Conservation (phyloP, 2,113 vertebrate species). For the Loxodonta africana region DNA sequence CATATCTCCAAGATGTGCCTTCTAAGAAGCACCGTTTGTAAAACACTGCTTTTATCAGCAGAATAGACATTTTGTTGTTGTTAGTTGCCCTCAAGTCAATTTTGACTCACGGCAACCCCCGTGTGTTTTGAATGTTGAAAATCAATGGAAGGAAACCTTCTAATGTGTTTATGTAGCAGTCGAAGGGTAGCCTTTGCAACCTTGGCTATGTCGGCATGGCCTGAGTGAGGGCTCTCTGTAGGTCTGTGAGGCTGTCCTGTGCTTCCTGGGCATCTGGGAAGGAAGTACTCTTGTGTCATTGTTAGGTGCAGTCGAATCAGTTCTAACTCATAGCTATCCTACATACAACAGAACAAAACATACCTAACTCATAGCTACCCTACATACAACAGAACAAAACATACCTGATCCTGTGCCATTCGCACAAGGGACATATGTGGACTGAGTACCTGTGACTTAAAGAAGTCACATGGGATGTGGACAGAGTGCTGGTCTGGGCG, state of each 20-base stretch:
- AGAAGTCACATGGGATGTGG: background rate
- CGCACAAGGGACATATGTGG: background rate
- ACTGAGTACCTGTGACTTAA: background rate
- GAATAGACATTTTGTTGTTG: background rate
- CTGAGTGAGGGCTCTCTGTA: background rate
- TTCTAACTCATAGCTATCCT: no score
- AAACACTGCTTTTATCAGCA: background rate
- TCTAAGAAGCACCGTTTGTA: slow-evolving; percentile 20
- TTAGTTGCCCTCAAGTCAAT: background rate
- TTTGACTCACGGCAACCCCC: background rate
- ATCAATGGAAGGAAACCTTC: background rate
- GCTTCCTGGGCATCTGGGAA: background rate
- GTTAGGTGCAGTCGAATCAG: no score
- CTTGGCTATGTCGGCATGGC: background rate
- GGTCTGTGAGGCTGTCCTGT: background rate
- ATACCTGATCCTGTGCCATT: no score
- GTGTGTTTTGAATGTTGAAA: background rate
- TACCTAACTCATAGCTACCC: no score
- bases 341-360: no score
- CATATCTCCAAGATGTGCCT: background rate
- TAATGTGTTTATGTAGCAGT: background rate
- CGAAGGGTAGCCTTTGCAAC: background rate
- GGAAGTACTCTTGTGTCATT: no score
- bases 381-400: no score
- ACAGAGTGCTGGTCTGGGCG: background rate